Conservation (phyloP, 1,140 invertebrate species). For the Limonius californicus region DNA sequence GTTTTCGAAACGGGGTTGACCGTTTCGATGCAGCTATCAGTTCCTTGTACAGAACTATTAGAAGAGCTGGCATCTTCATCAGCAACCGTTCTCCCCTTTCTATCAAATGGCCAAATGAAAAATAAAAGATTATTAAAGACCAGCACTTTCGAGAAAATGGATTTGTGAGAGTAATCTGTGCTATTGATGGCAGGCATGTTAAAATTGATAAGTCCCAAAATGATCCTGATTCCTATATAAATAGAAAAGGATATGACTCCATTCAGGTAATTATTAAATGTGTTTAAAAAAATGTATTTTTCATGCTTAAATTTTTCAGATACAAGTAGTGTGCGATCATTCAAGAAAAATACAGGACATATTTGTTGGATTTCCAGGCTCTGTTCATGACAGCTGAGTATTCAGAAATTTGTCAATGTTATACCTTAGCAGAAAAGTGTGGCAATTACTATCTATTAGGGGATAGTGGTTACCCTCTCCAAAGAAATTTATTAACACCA, state of each 20-base stretch:
- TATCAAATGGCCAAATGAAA: too few relatives aligned
- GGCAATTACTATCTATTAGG: slow-evolving; percentile 29
- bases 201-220: slow-evolving; percentile 27
- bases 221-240: slow-evolving; percentile 29
- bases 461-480: slow-evolving; percentile 32
- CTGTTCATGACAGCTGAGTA: slow-evolving; percentile 32
- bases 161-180: slow-evolving; percentile 29
- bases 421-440: slow-evolving; percentile 28
- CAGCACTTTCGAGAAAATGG: slow-evolving; percentile 22
- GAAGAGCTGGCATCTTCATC: too few relatives aligned
- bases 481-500: slow-evolving; percentile 15
- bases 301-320: slow-evolving; percentile 1
- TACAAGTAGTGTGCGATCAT: slow-evolving; percentile 28
- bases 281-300: background rate
- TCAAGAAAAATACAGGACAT: slow-evolving; percentile 30
- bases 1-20: too few relatives aligned
- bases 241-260: slow-evolving; percentile 22
- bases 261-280: background rate
- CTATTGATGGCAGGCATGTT: slow-evolving; percentile 31
- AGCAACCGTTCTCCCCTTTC: too few relatives aligned
- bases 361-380: slow-evolving; percentile 33
- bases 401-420: slow-evolving; percentile 27
- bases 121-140: too few relatives aligned
- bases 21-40: too few relatives aligned
- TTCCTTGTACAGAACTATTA: too few relatives aligned